phyloP scores from a whole-genome alignment of 2,113 vertebrate genomes.

The Tricholaema leucomelas region DNA sequence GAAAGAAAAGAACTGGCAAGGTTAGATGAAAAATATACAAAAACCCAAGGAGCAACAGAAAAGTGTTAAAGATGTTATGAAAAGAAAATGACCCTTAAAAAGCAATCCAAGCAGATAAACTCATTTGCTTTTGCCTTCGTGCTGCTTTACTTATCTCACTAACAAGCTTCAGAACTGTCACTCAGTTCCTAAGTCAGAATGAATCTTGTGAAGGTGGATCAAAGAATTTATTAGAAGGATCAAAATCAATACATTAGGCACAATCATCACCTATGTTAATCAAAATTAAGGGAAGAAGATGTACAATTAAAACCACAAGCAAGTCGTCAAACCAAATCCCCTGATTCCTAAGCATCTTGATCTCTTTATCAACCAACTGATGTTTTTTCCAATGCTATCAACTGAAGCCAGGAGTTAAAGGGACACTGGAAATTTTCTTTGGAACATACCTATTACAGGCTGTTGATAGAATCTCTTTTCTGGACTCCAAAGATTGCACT shows the following conservation, averaged over 20 bases:
- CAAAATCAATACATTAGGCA: conserved; percentile 15
- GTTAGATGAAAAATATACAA: conserved; percentile 74
- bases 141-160: neutral
- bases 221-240: conserved; percentile 8
- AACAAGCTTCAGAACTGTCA: neutral
- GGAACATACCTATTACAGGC: neutral
- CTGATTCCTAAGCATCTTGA: neutral
- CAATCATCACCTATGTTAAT: conserved; percentile 24
- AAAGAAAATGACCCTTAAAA: conserved; percentile 57
- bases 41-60: conserved; percentile 75
- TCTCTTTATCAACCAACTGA: neutral
- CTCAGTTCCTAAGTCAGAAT: neutral
- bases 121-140: neutral
- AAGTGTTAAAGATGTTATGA: conserved; percentile 58
- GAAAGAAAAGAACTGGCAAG: conserved; percentile 68
- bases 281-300: neutral
- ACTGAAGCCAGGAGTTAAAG: conserved; percentile 13
- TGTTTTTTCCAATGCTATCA: neutral
- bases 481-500: neutral
- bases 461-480: neutral
- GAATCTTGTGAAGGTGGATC: neutral
- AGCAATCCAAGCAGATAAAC: conserved; percentile 58
- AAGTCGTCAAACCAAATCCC: neutral
- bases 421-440: conserved; percentile 26
- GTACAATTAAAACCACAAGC: neutral